phyloP scores from a whole-genome alignment of 92 coral and sea anemone species.

The Palythoa grandiflora region DNA sequence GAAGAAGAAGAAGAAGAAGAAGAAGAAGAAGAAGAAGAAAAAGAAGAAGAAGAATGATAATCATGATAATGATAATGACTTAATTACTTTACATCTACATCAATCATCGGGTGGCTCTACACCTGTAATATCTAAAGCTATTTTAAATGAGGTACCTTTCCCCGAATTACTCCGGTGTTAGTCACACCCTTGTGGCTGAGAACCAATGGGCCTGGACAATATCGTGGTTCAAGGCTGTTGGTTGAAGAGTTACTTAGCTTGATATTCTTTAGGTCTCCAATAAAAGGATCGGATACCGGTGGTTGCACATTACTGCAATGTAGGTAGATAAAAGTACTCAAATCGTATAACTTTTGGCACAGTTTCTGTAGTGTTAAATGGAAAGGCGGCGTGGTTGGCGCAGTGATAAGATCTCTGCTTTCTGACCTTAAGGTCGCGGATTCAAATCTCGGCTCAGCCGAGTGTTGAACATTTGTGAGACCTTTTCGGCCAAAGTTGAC shows the following conservation, averaged over 20 bases:
- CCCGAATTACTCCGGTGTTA: constrained; percentile 62
- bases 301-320: constrained; percentile 34
- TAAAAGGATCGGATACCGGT: constrained; percentile 56
- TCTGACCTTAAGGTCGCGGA: neutral
- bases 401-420: neutral
- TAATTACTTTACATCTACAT: too few relatives aligned
- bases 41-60: too few relatives aligned
- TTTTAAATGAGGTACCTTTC: constrained; percentile 54
- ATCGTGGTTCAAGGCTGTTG: constrained; percentile 36
- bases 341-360: too few relatives aligned
- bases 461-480: too few relatives aligned
- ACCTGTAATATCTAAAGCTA: too few relatives aligned
- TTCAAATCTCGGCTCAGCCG: too few relatives aligned
- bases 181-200: constrained; percentile 60
- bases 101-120: too few relatives aligned
- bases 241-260: constrained; percentile 46
- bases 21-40: too few relatives aligned
- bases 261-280: constrained; percentile 81
- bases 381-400: neutral
- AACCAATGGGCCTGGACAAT: constrained; percentile 38
- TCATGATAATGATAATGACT: too few relatives aligned
- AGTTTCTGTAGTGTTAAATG: too few relatives aligned
- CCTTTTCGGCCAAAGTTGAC: too few relatives aligned
- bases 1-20: too few relatives aligned
- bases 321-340: neutral